Evolutionary conservation across 2,113 vertebrate species (phyloP), one percentile per base, ranked within the genome.

Genomic region (Myocastor coypus): DNA sequence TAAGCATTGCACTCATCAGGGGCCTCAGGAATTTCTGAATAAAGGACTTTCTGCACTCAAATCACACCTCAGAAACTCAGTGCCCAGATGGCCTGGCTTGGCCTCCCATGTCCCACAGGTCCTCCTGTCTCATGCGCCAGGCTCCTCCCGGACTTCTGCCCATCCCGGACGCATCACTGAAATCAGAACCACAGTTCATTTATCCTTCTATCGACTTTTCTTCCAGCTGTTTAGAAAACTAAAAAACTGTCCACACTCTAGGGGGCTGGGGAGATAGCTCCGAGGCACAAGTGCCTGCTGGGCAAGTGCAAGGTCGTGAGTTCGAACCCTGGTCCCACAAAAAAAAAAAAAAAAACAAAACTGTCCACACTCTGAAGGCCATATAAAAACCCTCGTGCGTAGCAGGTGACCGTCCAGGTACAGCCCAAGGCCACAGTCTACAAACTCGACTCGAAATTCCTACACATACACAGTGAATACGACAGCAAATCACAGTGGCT

Each of bases 391-490:
- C 34, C 34, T 32, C 37, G 4, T 30, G 40, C 22, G 89, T n/a
- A 59, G n/a, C 3, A 32, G 10, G 61, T 50, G 10, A 61, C 64
- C 30, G 50, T 37, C 19, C 40, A 20, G 57, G 55, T 34, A 34
- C 0, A 55, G 83, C n/a, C 52, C 20, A 55, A 66, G 37, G 73
- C 66, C 40, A 13, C 2, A 28, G 52, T 57, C 37, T 82, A 32
- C 68, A 63, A 83, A 83, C 26, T 9, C 37, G 40, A 61, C n/a
- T 89, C 66, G 84, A n/a, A 71, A 86, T 19, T 42, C n/a, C 55
- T 22, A 4, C 0, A 0, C 32, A 2, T 22, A 0, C 24, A 42
- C 14, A 22, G 66, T 5, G 46, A 14, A 7, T 9, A 87, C 0
- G 11, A 40, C 0, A 16, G 12, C 7, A 50, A 55, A 75, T 32